Conservation (phyloP, 2,888 invertebrate genomes). For the Pilophorus perplexus region DNA sequence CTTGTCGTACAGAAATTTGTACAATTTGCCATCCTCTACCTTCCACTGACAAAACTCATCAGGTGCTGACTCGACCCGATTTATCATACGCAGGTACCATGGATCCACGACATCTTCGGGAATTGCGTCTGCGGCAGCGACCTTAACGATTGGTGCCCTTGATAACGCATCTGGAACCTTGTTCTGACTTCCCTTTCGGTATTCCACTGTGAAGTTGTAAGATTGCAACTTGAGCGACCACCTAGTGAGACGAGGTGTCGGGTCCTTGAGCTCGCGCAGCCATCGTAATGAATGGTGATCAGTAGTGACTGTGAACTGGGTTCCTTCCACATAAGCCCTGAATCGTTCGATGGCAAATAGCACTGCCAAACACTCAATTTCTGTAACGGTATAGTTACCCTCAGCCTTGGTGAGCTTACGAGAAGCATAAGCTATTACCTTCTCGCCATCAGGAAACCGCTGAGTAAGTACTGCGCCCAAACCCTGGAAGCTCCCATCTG, state of each 20-base stretch:
- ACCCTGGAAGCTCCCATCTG: constrained; percentile 36
- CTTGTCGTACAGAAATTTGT: not conserved
- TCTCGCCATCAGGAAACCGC: not conserved
- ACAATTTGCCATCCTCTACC: not conserved
- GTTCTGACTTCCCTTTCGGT: constrained; percentile 23
- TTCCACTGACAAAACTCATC: constrained; percentile 16
- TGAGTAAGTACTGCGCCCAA: constrained; percentile 37
- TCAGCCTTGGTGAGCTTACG: not conserved
- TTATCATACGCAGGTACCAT: constrained; percentile 39
- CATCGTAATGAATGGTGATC: not conserved
- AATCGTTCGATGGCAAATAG: not conserved
- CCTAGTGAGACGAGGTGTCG: constrained; percentile 11
- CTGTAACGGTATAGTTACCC: constrained; percentile 8
- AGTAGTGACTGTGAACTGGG: constrained; percentile 4
- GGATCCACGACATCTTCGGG: not conserved
- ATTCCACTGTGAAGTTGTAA: constrained; percentile 10
- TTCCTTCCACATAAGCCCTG: constrained; percentile 20
- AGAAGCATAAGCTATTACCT: constrained; percentile 25
- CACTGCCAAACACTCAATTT: constrained; percentile 5
- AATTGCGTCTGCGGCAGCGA: not conserved
- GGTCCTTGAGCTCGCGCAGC: not conserved
- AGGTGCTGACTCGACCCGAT: constrained; percentile 4
- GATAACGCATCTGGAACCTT: constrained; percentile 25
- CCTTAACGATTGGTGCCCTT: no score
- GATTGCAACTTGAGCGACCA: constrained; percentile 17